These are phyloP conservation scores for Drosophila diplacantha DNA, from an alignment of 2,888 invertebrate species.

Conservation along the genomic window DNA sequence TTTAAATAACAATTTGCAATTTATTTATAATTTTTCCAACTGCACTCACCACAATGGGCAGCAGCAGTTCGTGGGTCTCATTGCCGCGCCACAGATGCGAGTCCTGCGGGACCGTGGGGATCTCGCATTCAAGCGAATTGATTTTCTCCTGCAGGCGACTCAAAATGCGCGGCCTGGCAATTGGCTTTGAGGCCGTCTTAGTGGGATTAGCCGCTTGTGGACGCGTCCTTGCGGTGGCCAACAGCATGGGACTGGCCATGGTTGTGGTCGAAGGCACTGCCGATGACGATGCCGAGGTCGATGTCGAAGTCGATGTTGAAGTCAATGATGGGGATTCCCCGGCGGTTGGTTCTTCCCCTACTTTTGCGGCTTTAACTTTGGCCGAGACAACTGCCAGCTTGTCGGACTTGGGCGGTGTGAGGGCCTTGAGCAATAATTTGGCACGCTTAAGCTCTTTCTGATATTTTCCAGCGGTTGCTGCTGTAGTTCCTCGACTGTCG, in stretches of 20 bases:
- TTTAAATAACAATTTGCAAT: too few species aligned
- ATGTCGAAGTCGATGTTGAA: constrained; percentile 8
- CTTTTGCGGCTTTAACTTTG: constrained; percentile 55
- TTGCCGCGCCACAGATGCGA: constrained; percentile 85
- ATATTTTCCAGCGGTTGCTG: constrained; percentile 61
- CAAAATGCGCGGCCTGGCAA: constrained; percentile 78
- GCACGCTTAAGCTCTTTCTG: constrained; percentile 74
- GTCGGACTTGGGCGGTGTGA: constrained; percentile 55
- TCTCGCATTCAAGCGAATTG: constrained; percentile 83
- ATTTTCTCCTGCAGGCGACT: constrained; percentile 82
- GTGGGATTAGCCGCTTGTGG: constrained; percentile 56
- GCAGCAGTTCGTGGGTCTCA: constrained; percentile 84
- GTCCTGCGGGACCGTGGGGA: constrained; percentile 82
- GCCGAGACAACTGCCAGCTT: constrained; percentile 54
- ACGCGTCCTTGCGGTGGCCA: constrained; percentile 29
- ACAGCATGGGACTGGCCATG: constrained; percentile 12
- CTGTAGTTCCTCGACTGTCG: constrained; percentile 30
- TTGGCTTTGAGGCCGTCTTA: constrained; percentile 71
- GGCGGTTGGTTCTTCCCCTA: background rate
- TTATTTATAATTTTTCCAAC: background rate
- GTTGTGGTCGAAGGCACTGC: constrained; percentile 17
- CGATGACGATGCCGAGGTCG: background rate
- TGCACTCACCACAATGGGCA: constrained; percentile 83
- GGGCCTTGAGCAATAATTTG: constrained; percentile 73
- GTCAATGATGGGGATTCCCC: constrained; percentile 22